Base-by-base conservation (phyloP, 2,888 invertebrate species). In the Synergus laeviventris region DNA sequence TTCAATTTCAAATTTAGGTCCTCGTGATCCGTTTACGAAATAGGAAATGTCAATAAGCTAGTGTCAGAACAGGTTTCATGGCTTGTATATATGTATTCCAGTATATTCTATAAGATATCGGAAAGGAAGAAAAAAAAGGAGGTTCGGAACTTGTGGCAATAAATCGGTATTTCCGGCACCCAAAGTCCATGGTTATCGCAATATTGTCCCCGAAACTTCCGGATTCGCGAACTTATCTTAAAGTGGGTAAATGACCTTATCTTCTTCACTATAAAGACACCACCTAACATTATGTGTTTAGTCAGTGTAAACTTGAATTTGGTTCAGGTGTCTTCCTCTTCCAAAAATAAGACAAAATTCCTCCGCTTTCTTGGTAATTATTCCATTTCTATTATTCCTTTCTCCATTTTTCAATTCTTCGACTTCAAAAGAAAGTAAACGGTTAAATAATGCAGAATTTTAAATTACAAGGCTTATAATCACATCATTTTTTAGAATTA, bases 151-250 rank as follows among this genome's bases (percentile, higher is more conserved):
- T 70, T 70, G n/a, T 21, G 18, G 18, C 21, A 49, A 54, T 70
- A 70, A 70, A 18, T 70, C n/a, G n/a, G 31, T 70, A 49, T 83
- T 87, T 87, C 87, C 87, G 86, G 85, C 81, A 81, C 81, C 79
- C 81, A 84, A 84, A 85, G 83, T 84, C 83, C 83, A 85, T 81
- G 86, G 84, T 86, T 89, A 89, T 89, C 89, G 86, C 76, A 78
- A 5, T n/a, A 73, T 79, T 83, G 87, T 81, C 88, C 87, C 84
- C 88, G 85, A 85, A 86, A 84, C 83, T 87, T 86, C 85, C 86
- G 84, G 82, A 79, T 79, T 73, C 21, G 79, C 54, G 21, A 18
- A 42, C 59, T 73, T 76, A 78, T 76, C 74, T 24, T 31, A 42
- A 38, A 14, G 14, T 9, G 49, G 49, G 76, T 75, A 75, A 76